Evolutionary conservation across 2,888 invertebrate species (phyloP).

Genomic region (Endotricha flammealis): DNA sequence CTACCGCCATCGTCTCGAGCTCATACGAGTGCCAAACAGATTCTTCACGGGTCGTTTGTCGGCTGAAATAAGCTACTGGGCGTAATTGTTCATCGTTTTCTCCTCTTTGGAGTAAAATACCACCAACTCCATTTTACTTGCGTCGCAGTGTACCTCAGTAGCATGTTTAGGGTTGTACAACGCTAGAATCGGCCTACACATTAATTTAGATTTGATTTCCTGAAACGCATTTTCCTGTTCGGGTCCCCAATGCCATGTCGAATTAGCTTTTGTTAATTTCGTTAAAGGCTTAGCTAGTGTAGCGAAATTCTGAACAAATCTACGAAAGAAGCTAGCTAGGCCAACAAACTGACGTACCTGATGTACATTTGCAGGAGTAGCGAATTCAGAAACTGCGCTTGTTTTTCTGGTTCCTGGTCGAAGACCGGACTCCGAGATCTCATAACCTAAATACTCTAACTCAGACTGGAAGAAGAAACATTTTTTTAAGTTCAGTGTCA

Average conservation of each 20-base stretch:
- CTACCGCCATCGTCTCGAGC: constrained; percentile 20
- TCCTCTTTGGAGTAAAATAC: constrained; percentile 13
- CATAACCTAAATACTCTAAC: constrained; percentile 33
- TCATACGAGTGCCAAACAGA: constrained; percentile 23
- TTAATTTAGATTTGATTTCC: constrained; percentile 14
- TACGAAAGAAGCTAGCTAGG: no score
- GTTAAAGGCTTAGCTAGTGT: constrained; percentile 19
- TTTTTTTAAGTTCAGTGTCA: constrained; percentile 30
- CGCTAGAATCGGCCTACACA: constrained; percentile 22
- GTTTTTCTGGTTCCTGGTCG: constrained; percentile 4
- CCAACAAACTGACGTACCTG: constrained; percentile 32
- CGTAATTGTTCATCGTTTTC: not conserved
- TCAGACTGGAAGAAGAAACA: constrained; percentile 25
- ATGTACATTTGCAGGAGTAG: constrained; percentile 27
- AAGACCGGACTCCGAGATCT: constrained; percentile 21
- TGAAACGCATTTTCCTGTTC: constrained; percentile 16
- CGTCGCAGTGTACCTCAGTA: constrained; percentile 21
- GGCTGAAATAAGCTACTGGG: constrained; percentile 20
- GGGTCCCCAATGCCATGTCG: constrained; percentile 15
- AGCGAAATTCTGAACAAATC: constrained; percentile 25
- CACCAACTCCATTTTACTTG: constrained; percentile 19
- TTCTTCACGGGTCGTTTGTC: constrained; percentile 23
- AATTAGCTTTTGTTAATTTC: constrained; percentile 13
- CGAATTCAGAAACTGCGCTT: constrained; percentile 26
- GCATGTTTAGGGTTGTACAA: constrained; percentile 27